Conservation (phyloP, 2,113 vertebrate species). For the Recurvirostra avosetta region DNA sequence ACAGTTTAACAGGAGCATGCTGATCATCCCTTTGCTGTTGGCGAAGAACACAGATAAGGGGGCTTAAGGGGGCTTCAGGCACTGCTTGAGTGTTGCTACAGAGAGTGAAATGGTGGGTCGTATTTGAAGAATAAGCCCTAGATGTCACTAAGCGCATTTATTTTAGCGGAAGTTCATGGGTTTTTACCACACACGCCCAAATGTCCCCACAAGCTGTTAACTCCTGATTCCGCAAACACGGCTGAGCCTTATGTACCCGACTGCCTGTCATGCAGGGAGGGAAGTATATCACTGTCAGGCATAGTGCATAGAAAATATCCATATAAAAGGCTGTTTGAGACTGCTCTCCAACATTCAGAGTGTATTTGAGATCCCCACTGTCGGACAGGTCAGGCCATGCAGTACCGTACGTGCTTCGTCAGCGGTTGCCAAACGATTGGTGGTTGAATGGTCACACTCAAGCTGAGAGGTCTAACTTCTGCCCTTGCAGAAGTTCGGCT, state of each 20-base stretch:
- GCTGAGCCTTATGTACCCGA: not conserved
- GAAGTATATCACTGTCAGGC: not conserved
- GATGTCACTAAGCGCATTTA: not conserved
- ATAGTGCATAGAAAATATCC: not conserved
- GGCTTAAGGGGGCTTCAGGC: not conserved
- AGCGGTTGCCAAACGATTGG: accelerated
- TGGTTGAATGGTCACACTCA: not conserved
- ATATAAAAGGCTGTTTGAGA: not conserved
- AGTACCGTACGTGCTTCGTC: not conserved
- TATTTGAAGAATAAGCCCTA: not conserved
- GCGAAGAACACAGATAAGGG: not conserved
- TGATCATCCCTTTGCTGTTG: not conserved
- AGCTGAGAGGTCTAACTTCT: not conserved
- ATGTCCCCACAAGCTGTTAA: not conserved
- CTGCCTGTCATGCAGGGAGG: not conserved
- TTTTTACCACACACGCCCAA: not conserved
- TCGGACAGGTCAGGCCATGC: not conserved
- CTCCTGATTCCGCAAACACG: not conserved
- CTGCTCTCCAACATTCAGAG: too few species aligned
- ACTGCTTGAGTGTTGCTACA: not conserved
- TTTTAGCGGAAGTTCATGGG: not conserved
- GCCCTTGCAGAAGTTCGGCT: not conserved
- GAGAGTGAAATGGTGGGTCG: not conserved
- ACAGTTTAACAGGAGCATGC: too few species aligned
- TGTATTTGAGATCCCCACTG: not conserved